Base-by-base conservation (phyloP, 2,888 invertebrate species). In the Sialis fuliginosa region DNA sequence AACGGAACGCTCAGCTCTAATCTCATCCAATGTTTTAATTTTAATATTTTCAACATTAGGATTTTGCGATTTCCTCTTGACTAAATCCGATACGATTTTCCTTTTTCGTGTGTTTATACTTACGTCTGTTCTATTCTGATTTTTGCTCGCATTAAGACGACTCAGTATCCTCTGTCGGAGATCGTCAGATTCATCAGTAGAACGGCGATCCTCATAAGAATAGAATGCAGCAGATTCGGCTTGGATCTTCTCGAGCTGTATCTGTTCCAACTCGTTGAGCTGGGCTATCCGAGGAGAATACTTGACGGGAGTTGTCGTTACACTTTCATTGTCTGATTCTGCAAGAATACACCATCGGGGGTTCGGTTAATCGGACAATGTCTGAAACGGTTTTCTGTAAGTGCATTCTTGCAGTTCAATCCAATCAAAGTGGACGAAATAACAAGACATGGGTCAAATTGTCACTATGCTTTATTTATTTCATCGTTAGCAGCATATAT, bases 321-420 rank as follows among this genome's bases (percentile, higher is more conserved):
- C 72, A 62, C 80, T 79, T 71, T 82, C 82, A 64, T 72, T 78
- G 71, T 82, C 81, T 58, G 82, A 81, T 67, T 82, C 82, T 82
- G 79, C 72, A 80, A 80, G 75, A 70, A 79, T 72, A 77, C 74
- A 75, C 62, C 63, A 58, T 48, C 45, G 40, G 46, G 22, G 22
- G 22, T 22, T 32, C 39, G 41, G 44, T 33, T 30, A 46, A 33
- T 13, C 30, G 35, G 10, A 42, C 12, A 34, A 34, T 48, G 47
- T 50, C 42, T 46, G 46, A 49, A 42, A 13, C 32, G 46, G 12
- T 22, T 44, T 37, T 41, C 33, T 44, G 10, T 48, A 46, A 55
- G 60, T 61, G 62, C 60, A 62, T 62, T 62, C 64, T 67, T 68
- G 66, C 66, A 68, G 66, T 60, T 49, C 51, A 51, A 49, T 42